These are phyloP conservation scores for Casuarius casuarius DNA, from an alignment of 2,113 vertebrate genomes.

Conservation along the genomic window DNA sequence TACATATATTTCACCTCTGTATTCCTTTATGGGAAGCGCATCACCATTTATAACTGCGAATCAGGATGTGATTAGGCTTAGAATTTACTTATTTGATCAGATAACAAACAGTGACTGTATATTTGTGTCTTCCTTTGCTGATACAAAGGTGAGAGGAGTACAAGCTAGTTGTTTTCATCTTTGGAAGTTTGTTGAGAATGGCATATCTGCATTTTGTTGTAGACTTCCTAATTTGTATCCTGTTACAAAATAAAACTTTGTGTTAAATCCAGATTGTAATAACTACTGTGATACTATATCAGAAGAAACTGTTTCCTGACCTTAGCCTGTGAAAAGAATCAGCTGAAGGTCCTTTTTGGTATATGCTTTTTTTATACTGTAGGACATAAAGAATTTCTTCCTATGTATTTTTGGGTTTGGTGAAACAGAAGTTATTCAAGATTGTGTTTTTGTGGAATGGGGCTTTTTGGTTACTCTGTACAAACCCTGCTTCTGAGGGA, in stretches of 20 bases:
- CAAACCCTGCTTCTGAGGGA: not conserved
- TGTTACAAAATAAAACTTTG: not conserved
- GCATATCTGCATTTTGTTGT: not conserved
- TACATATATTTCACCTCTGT: not conserved
- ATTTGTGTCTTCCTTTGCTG: not conserved
- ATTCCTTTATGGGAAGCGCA: not conserved
- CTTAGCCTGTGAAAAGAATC: not conserved
- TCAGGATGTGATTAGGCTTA: not conserved
- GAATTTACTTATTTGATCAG: not conserved
- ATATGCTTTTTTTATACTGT: not conserved
- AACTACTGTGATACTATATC: not conserved
- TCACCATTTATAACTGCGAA: not conserved
- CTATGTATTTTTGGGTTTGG: not conserved
- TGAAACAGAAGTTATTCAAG: not conserved
- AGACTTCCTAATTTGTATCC: not conserved
- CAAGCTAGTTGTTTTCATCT: not conserved
- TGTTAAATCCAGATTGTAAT: not conserved
- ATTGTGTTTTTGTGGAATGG: not conserved
- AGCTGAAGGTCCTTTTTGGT: not conserved
- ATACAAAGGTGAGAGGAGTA: not conserved
- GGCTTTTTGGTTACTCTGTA: not conserved
- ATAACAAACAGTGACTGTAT: not conserved
- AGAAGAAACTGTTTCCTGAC: not conserved
- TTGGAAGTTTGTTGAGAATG: not conserved
- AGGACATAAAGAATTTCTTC: not conserved